Evolutionary conservation across 2,113 vertebrate genomes (phyloP), one percentile per base, ranked within the genome.

Genomic region (Myiagra hebetior): DNA sequence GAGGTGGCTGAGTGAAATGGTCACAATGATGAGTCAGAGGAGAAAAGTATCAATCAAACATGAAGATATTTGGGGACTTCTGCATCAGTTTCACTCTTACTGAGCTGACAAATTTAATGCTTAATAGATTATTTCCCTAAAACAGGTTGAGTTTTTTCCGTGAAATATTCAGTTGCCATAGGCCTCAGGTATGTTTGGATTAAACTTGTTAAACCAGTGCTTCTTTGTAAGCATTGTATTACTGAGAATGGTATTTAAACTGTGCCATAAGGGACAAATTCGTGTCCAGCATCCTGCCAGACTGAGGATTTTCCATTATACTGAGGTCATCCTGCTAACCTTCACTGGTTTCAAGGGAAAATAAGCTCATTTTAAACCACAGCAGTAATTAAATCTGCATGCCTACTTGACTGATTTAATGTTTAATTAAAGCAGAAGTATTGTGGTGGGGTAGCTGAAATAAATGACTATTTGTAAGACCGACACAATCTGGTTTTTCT

Each of bases 391-490:
- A 94, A 94, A 93, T 94, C 65, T 89, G 62, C 62, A 53, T 81
- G 78, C 62, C 77, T 91, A 22, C 86, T 95, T 92, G 91, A 85
- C 89, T 11, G 9, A 87, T 91, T 68, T 85, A 88, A 87, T 93
- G 64, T 72, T 95, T 94, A 93, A 94, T 95, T 94, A 93, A 82
- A 91, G 64, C 65, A 78, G 84, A 92, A 94, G 57, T 92, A 68
- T 75, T 93, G 41, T 56, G 50, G 42, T 67, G 52, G n/a, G 1
- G 21, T 75, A 78, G 59, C 67, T 81, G n/a, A 87, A 83, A 62
- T 77, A 92, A 92, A 78, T 72, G 57, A 52, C 65, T 85, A 13
- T 95, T 55, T 81, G 52, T 60, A 84, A 74, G 31, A 42, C 30
- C 82, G 73, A 52, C 56, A 67, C 31, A 52, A 67, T 77, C 16